phyloP scores from a whole-genome alignment of 1,140 invertebrate genomes.

The Lepidostoma basale region DNA sequence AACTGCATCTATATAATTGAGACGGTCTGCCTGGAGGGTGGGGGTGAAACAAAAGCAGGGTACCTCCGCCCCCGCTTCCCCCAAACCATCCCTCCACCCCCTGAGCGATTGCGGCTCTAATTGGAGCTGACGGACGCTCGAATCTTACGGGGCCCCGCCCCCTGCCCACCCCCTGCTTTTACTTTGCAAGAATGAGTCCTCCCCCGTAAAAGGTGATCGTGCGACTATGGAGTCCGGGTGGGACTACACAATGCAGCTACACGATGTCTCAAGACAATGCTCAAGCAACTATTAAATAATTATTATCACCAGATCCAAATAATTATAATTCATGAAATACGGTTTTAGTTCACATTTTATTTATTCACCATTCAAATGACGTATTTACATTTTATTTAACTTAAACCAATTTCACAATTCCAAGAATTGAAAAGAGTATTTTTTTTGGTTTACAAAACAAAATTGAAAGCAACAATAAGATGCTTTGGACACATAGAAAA shows the following conservation, averaged over 20 bases:
- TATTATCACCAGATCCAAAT: no score
- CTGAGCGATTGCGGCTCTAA: constrained; percentile 62
- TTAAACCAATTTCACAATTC: no score
- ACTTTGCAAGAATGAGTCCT: constrained; percentile 4
- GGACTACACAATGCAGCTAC: not conserved
- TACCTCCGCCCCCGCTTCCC: constrained; percentile 14
- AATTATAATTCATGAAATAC: no score
- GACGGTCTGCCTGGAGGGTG: constrained; percentile 8
- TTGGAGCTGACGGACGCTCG: constrained; percentile 62
- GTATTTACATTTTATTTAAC: no score
- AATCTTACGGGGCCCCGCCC: constrained; percentile 53
- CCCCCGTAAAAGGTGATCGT: not conserved
- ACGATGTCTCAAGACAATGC: no score
- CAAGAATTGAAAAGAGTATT: no score
- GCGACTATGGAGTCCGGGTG: not conserved
- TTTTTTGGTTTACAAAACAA: no score
- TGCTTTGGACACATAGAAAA: no score
- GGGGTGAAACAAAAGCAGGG: constrained; percentile 24
- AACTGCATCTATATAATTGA: constrained; percentile 45
- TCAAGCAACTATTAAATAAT: no score
- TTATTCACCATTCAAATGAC: no score
- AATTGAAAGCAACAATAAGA: no score
- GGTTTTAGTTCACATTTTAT: no score
- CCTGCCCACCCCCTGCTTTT: constrained; percentile 24
- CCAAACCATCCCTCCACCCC: not conserved